phyloP scores from a whole-genome alignment of 2,888 invertebrate species.

The Dryococelus australis region DNA sequence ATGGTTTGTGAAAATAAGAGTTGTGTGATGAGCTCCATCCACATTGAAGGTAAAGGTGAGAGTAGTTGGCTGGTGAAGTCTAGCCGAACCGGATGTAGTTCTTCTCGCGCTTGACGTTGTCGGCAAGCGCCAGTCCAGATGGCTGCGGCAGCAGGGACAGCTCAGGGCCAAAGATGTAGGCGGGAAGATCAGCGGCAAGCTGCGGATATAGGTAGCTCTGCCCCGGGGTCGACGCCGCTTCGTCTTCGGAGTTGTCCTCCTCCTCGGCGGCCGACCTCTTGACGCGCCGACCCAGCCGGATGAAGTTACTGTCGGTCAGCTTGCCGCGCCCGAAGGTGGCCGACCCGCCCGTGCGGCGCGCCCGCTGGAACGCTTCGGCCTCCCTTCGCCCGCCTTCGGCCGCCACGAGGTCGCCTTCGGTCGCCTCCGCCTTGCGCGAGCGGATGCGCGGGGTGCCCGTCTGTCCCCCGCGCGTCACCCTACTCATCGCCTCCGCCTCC shows the following conservation, averaged over 20 bases:
- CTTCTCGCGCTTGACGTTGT: conserved; percentile 22
- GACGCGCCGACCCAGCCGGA: conserved; percentile 35
- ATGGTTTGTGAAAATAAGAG: background rate
- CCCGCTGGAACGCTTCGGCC: conserved; percentile 17
- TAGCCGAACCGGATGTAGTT: conserved; percentile 41
- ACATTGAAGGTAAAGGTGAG: background rate
- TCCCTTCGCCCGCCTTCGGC: background rate
- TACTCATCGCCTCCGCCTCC: background rate
- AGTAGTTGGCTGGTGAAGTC: background rate
- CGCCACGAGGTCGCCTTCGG: conserved; percentile 36
- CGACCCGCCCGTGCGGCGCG: conserved; percentile 39
- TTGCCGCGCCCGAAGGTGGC: conserved; percentile 38
- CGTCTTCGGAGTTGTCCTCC: background rate
- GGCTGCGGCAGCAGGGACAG: conserved; percentile 33
- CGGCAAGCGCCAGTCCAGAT: background rate
- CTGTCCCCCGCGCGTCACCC: conserved; percentile 34
- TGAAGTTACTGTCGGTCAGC: conserved; percentile 42
- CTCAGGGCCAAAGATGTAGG: conserved; percentile 40
- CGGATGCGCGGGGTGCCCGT: conserved; percentile 49
- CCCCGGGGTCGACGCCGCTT: background rate
- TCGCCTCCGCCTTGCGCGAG: conserved; percentile 43
- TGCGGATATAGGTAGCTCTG: conserved; percentile 30
- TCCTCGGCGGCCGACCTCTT: background rate
- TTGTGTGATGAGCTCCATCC: background rate
- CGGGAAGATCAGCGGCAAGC: conserved; percentile 34